These are phyloP conservation scores for Odontamblyopus lacepedii DNA, from an alignment of 2,797 vertebrate species.

Conservation along the genomic window DNA sequence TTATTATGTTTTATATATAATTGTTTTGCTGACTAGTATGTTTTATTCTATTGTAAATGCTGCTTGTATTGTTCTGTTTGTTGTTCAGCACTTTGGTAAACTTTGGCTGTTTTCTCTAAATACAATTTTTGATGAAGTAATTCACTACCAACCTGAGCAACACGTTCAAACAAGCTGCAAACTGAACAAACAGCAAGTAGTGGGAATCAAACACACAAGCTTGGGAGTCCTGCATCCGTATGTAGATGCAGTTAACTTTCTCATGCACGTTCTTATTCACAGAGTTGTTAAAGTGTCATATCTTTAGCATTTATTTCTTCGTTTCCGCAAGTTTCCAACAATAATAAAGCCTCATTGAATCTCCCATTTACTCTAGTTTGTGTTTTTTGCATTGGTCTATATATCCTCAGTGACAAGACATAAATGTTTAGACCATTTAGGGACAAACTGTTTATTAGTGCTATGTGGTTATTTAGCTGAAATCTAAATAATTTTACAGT, in stretches of 20 bases:
- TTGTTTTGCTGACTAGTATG: too few species aligned
- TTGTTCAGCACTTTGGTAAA: too few species aligned
- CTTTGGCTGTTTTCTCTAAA: too few species aligned
- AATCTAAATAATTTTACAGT: conserved; percentile 26
- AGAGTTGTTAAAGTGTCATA: background rate
- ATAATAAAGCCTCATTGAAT: background rate
- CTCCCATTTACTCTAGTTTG: background rate
- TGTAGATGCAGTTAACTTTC: background rate
- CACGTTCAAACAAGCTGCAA: too few species aligned
- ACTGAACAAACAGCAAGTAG: background rate
- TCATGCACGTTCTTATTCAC: background rate
- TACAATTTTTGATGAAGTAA: too few species aligned
- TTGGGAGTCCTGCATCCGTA: background rate
- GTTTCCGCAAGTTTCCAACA: background rate
- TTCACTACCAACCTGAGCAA: background rate
- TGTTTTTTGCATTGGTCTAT: background rate
- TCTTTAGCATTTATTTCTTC: background rate
- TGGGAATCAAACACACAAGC: background rate
- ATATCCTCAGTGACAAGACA: conserved; percentile 17
- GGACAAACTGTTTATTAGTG: conserved; percentile 39
- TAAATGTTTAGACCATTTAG: conserved; percentile 46
- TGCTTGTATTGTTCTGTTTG: too few species aligned
- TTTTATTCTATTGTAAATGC: too few species aligned
- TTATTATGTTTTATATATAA: too few species aligned
- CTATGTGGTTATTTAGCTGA: conserved; percentile 28